Base-by-base conservation (phyloP, 92 coral and sea anemone species). In the Phymanthus crucifer region DNA sequence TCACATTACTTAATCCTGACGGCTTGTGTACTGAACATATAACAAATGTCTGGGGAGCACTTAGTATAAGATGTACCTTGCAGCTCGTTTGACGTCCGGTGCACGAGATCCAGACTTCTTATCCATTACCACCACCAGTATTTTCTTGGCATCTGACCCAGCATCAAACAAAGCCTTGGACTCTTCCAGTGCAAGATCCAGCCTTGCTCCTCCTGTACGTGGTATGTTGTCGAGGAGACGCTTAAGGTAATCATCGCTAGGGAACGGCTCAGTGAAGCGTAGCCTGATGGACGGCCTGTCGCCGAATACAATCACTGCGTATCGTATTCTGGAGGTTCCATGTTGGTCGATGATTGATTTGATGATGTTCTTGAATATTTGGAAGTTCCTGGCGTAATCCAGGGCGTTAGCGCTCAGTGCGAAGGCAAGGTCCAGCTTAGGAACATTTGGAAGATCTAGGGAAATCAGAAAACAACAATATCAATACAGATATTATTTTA, bases 381-480 rank as follows among this genome's bases (percentile, higher is more conserved):
- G 86, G 75, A 79, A 84, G 87, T 87, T 92, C 38, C 57, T 67
- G 35, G 82, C 90, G 18, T 88, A 78, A 33, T 85, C 82, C 29
- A 83, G 64, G 52, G 88, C 87, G 27, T 86, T 79, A 33, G 97
- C 92, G 35, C 90, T 85, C 32, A 89, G 65, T 4, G 94, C 92
- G 58, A 93, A 93, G 56, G 81, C 89, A 29, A 93, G 81, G 83
- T 93, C 91, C 23, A 88, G 89, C 71, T 85, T 54, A 19, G 93
- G 90, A 21, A 90, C 82, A 2, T 73, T 24, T 52, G 84, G 89
- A 11, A 88, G 92, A 48, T 81, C 92, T 88, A 54, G 58, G 4
- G n/a, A 50, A 14, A 54, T 6, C 4, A 2, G n/a, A 54, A 19
- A 21, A 21, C 64, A 4, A 54, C n/a, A 6, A 21, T 1, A 54